Base-by-base conservation (phyloP, 2,797 vertebrate genomes). In the Xerus rutilus region DNA sequence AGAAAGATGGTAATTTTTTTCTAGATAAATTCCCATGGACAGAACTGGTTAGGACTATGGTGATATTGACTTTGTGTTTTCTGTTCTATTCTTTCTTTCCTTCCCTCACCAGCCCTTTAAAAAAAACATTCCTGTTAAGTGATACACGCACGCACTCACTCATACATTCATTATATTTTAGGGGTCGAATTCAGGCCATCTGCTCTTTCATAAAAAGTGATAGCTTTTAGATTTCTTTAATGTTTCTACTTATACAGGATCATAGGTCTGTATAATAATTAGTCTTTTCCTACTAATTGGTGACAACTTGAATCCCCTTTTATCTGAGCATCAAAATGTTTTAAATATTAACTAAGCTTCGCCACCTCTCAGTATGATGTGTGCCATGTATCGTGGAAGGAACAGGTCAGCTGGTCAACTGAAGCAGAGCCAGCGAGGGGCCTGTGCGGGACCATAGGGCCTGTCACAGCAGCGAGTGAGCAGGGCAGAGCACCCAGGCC, bases 181-280 rank as follows among this genome's bases (percentile, higher is more conserved):
- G 79, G 93, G 78, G 81, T 94, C 97, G 95, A 54, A 96, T 76
- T 79, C 84, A 64, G 92, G 95, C 90, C 97, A 93, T 95, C 94
- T 96, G 93, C 95, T 96, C 86, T 91, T 95, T 95, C 87, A 94
- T 92, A 62, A 87, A 85, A 96, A 94, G 95, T 96, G 96, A 96
- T 95, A 90, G 94, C 88, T 96, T 96, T 96, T 96, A 94, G 94
- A 93, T 97, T 97, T 82, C 93, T 96, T 96, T 96, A 97, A 96
- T 98, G 93, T 97, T 96, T 76, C 95, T 97, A 96, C 95, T 98
- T 96, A 97, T 69, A 92, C 95, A 96, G 93, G 97, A 97, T 97
- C 96, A 97, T 91, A 98, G 96, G 96, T 96, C 95, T 94, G 87
- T 88, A 97, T 95, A 92, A 97, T 97, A 97, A 97, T 98, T 97